phyloP scores from a whole-genome alignment of 1,140 invertebrate genomes.

The Drosophila tani region DNA sequence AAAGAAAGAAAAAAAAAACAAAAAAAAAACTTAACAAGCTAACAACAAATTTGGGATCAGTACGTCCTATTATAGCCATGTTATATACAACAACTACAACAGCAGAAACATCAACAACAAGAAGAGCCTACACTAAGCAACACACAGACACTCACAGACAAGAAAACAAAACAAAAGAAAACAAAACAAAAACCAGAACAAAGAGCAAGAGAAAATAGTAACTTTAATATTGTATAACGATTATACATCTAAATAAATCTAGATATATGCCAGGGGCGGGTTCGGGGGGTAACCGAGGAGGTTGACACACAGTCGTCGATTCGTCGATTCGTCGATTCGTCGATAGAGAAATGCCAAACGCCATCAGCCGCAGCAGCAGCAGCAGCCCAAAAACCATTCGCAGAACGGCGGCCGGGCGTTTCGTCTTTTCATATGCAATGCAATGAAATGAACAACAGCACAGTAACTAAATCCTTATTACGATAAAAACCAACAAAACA shows the following conservation, averaged over 20 bases:
- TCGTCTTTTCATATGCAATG: conserved; percentile 54
- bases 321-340: neutral
- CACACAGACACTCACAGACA: conserved; percentile 53
- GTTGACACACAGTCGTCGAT: conserved; percentile 10
- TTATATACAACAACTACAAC: conserved; percentile 74
- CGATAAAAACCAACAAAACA: conserved; percentile 40
- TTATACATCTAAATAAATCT: conserved; percentile 52
- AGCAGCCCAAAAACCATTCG: conserved; percentile 36
- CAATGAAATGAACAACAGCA: conserved; percentile 77
- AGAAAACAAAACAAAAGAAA: conserved; percentile 9
- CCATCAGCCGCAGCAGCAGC: conserved; percentile 7
- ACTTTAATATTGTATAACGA: conserved; percentile 73
- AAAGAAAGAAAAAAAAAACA: conserved; percentile 29
- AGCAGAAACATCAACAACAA: conserved; percentile 55
- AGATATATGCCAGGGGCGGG: conserved; percentile 36
- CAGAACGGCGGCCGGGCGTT: conserved; percentile 40
- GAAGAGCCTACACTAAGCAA: conserved; percentile 64
- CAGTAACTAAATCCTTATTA: conserved; percentile 67
- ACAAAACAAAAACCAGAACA: conserved; percentile 44
- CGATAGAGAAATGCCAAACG: conserved; percentile 44
- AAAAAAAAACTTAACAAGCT: conserved; percentile 65
- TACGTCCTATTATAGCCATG: conserved; percentile 84
- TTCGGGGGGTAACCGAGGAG: conserved; percentile 38
- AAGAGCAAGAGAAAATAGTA: conserved; percentile 73
- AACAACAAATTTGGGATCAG: conserved; percentile 84